Conservation (phyloP, 2,113 vertebrate species). For the Sclerurus mexicanus region DNA sequence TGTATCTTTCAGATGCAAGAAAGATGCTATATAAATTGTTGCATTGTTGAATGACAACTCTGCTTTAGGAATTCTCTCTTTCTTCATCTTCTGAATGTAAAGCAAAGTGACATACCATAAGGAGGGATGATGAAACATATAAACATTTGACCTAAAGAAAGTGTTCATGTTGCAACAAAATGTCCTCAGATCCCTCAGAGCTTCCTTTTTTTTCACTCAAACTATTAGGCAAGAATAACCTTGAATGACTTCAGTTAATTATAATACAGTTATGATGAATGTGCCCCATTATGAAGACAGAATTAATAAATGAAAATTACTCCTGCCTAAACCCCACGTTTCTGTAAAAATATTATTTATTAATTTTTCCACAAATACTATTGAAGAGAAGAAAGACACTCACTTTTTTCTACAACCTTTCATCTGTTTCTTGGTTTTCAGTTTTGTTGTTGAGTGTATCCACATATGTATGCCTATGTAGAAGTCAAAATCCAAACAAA, state of each 20-base stretch:
- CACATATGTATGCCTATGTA: too few species aligned
- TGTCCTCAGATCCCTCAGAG: neutral
- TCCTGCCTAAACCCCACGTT: slow-evolving; percentile 6
- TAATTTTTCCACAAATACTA: neutral
- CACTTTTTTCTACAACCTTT: neutral
- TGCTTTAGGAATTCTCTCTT: neutral
- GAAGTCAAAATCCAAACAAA: neutral
- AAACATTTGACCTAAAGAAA: neutral
- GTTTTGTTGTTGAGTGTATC: neutral
- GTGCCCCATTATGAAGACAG: neutral
- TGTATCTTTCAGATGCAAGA: neutral
- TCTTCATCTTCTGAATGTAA: neutral
- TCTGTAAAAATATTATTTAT: neutral
- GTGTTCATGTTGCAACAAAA: neutral
- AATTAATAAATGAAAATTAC: slow-evolving; percentile 18
- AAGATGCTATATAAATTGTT: neutral
- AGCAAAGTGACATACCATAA: neutral
- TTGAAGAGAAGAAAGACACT: neutral
- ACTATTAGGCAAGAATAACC: slow-evolving; percentile 9
- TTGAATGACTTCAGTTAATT: slow-evolving; percentile 29
- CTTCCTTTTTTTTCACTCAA: neutral
- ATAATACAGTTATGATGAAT: neutral
- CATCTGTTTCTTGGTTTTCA: neutral
- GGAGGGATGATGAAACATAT: neutral
- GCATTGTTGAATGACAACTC: neutral